Percentiles rank a stretch among this genome's conserved stretches.
Evolutionary conservation across 2,888 invertebrate genomes (phyloP).

Genomic region (Empis livida): DNA sequence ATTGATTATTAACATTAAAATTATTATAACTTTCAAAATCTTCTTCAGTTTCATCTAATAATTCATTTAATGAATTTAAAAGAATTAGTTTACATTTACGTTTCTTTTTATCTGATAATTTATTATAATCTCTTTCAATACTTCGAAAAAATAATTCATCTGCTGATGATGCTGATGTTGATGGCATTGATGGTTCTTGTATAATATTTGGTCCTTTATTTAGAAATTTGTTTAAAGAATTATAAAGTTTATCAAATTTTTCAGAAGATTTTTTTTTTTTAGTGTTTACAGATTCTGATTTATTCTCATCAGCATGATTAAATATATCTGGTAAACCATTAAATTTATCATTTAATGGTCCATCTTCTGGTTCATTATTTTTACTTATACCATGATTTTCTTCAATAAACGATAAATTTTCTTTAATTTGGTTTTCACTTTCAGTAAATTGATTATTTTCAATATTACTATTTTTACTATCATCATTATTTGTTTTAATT

Average conservation of each 20-base stretch:
- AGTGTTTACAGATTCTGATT: no score
- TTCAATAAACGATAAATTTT: no score
- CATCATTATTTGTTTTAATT: no score
- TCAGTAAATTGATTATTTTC: no score
- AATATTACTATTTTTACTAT: no score
- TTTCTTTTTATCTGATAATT: background rate
- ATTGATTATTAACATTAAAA: no score
- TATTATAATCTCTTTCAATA: background rate
- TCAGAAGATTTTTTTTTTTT: no score
- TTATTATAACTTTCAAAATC: no score
- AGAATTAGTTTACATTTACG: background rate
- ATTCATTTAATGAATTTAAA: background rate
- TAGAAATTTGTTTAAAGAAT: background rate
- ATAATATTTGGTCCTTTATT: background rate
- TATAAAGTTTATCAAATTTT: background rate
- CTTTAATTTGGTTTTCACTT: no score
- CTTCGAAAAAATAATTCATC: constrained; percentile 1
- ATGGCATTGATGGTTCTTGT: background rate
- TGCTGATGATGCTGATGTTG: background rate
- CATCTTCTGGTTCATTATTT: no score
- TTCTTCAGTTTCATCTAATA: background rate
- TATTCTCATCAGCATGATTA: background rate
- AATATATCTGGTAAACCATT: background rate
- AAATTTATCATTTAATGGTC: background rate
- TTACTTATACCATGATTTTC: no score